Percentiles rank a stretch among this genome's conserved stretches.
phyloP scores from a whole-genome alignment of 2,888 invertebrate genomes.

The Erebia epiphron region DNA sequence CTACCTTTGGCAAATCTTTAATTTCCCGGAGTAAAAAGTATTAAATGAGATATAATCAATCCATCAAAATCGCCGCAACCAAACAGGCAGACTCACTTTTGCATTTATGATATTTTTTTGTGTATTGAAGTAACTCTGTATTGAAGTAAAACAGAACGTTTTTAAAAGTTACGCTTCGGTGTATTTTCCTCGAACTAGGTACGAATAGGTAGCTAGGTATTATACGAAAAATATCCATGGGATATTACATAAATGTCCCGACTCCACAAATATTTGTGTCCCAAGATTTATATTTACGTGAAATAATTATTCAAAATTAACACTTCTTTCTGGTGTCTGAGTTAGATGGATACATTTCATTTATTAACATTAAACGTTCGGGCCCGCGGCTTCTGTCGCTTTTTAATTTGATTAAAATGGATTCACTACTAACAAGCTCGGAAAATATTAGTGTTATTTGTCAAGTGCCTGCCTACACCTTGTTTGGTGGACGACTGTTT shows the following conservation, averaged over 20 bases:
- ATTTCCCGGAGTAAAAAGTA: too few species aligned
- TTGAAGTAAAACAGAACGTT: too few species aligned
- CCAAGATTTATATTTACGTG: slow-evolving; percentile 22
- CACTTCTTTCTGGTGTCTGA: slow-evolving; percentile 15
- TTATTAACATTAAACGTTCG: slow-evolving; percentile 22
- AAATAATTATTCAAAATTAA: slow-evolving; percentile 36
- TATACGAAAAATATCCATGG: not conserved
- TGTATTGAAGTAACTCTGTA: too few species aligned
- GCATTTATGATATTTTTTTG: too few species aligned
- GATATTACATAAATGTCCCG: not conserved
- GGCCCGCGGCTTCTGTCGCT: slow-evolving; percentile 28
- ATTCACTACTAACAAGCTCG: slow-evolving; percentile 32
- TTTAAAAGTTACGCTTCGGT: too few species aligned
- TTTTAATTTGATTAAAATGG: slow-evolving; percentile 33
- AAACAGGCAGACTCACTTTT: too few species aligned
- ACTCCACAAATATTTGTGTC: slow-evolving; percentile 33
- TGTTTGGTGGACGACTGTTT: slow-evolving; percentile 23
- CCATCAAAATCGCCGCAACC: too few species aligned
- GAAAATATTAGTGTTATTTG: slow-evolving; percentile 28
- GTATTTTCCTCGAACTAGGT: too few species aligned
- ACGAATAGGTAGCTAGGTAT: too few species aligned
- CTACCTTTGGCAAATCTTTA: too few species aligned
- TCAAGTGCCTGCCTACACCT: slow-evolving; percentile 19
- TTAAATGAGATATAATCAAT: too few species aligned
- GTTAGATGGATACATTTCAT: slow-evolving; percentile 27